phyloP scores from a whole-genome alignment of 2,113 vertebrate species.

The Naja naja region DNA sequence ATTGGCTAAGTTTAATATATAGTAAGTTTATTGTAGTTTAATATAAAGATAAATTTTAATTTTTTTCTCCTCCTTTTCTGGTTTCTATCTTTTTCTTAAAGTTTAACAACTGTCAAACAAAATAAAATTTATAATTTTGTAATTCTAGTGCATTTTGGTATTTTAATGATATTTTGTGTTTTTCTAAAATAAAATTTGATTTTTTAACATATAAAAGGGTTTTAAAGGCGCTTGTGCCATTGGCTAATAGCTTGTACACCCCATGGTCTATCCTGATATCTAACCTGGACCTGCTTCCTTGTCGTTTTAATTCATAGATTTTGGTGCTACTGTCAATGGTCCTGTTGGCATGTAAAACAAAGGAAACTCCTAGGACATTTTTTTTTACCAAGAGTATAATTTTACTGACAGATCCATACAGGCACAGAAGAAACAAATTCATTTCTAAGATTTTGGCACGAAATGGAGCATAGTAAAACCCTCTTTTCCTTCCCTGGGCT shows the following conservation, averaged over 20 bases:
- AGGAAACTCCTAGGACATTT: background rate
- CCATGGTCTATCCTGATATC: background rate
- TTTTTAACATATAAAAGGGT: background rate
- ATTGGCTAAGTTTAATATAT: background rate
- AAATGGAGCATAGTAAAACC: background rate
- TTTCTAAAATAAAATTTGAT: background rate
- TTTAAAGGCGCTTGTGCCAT: background rate
- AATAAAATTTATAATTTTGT: background rate
- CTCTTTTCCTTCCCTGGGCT: background rate
- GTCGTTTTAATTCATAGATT: too few relatives aligned
- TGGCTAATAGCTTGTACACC: background rate
- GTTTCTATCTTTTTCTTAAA: background rate
- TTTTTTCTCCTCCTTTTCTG: background rate
- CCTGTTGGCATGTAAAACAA: background rate
- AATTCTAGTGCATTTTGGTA: background rate
- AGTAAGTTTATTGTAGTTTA: background rate
- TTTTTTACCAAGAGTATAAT: background rate
- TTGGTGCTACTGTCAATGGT: background rate
- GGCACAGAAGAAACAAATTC: background rate
- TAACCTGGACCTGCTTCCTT: background rate
- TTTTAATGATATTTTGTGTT: background rate
- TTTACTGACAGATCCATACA: background rate
- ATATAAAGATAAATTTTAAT: background rate
- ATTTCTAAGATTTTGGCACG: background rate
- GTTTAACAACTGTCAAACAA: background rate